phyloP scores from a whole-genome alignment of 2,888 invertebrate species.

The Pardosa pseudoannulata region DNA sequence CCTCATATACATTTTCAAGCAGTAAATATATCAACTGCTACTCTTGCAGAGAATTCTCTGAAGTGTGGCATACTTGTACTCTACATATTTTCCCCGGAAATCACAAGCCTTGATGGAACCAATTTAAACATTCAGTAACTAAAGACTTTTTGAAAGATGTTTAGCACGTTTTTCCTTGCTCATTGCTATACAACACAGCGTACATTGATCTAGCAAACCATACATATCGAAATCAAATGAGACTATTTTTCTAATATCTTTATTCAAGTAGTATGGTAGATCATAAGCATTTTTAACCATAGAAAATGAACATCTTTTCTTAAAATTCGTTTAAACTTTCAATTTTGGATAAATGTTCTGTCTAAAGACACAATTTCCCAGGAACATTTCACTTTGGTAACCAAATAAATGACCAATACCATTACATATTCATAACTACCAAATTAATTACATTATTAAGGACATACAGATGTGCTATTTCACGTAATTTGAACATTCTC shows the following conservation, averaged over 20 bases:
- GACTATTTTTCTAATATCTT: slow-evolving; percentile 6
- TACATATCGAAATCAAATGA: slow-evolving; percentile 4
- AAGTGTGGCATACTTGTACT: not conserved
- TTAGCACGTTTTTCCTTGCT: slow-evolving; percentile 1
- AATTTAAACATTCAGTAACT: not conserved
- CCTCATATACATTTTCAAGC: too few relatives aligned
- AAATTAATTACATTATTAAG: too few relatives aligned
- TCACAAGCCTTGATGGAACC: not conserved
- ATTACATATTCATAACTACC: too few relatives aligned
- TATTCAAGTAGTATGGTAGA: not conserved
- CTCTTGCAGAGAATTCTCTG: not conserved
- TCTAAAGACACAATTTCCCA: too few relatives aligned
- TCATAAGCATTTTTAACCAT: not conserved
- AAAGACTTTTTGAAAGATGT: not conserved
- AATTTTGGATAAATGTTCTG: too few relatives aligned
- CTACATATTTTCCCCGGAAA: not conserved
- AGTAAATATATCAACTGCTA: not conserved
- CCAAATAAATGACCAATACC: too few relatives aligned
- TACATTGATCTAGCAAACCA: not conserved
- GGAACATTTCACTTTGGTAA: too few relatives aligned
- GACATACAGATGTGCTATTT: too few relatives aligned
- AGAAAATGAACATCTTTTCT: not conserved
- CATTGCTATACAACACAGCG: slow-evolving; percentile 6
- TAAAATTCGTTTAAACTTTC: too few relatives aligned
- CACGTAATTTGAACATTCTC: too few relatives aligned